Evolutionary conservation across 2,888 invertebrate species (phyloP), one percentile per base, ranked within the genome.

Genomic region (Drosophila prolongata): DNA sequence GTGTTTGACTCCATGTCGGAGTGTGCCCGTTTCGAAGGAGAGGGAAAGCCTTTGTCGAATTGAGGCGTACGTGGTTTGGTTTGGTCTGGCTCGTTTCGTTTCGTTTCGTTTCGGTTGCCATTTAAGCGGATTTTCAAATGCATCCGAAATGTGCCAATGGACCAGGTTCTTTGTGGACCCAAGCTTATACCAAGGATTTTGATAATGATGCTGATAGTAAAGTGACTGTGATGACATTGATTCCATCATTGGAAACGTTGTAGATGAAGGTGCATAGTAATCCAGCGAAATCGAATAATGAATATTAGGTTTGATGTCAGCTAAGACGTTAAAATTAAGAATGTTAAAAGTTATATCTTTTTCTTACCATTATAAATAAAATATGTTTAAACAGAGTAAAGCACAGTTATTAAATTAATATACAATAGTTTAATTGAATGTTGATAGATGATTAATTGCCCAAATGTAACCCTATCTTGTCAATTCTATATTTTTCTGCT

Each of bases 1-100:
- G 68, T 79, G 88, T 76, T 82, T 87, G 77, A 87, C 50, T 77
- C 74, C 66, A 61, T 65, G 68, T 82, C 81, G 72, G 71, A 84
- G 38, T 65, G 67, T 60, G 49, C 66, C 46, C 27, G 43, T 10
- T 13, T 53, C 16, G 38, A 9, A 52, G 38, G 37, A 56, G 53
- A 27, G 69, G 56, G 24, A 57, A 38, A 40, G 54, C 71, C 75
- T 73, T 73, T 75, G 70, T 62, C 70, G 70, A 79, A 73, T 68
- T 70, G 75, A 77, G 75, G 55, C 50, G 56, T 43, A 75, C 71
- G 71, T 68, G 77, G 70, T 67, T 67, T 57, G 60, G 54, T 55
- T 62, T 44, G 34, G 58, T 38, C 24, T 24, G 24, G 24, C 3
- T 44, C 40, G 38, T 40, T 4, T 44, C 40, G 38, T 40, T 44